A percentile compares a stretch with the other conserved stretches of the same genome.
These are phyloP conservation scores for Huso huso DNA, from an alignment of 2,797 vertebrate genomes.

Conservation along the genomic window DNA sequence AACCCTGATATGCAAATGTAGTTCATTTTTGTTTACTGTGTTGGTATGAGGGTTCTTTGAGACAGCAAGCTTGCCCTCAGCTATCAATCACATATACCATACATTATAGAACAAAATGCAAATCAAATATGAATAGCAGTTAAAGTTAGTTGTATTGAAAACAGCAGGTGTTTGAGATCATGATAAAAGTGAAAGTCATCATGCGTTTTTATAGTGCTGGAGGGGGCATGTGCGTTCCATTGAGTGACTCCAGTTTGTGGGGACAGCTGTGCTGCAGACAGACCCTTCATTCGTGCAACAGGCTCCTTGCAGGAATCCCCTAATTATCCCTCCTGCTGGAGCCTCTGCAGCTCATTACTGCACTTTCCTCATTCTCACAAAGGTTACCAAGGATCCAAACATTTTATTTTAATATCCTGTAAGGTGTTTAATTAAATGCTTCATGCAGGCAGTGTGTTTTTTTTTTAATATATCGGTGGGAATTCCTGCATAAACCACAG, in stretches of 20 bases:
- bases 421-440: slow-evolving; percentile 42
- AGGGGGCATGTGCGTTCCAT: slow-evolving; percentile 18
- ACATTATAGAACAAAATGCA: no score
- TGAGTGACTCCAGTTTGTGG: slow-evolving; percentile 30
- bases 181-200: no score
- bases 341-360: slow-evolving; percentile 41
- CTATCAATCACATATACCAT: no score
- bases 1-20: slow-evolving; percentile 51
- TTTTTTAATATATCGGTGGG: slow-evolving; percentile 10
- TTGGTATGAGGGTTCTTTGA: no score
- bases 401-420: slow-evolving; percentile 38
- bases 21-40: slow-evolving; percentile 39
- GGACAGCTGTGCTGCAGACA: slow-evolving; percentile 37
- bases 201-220: no score
- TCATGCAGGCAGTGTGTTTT: slow-evolving; percentile 24
- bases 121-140: no score
- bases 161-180: no score
- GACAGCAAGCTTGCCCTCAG: no score
- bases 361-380: slow-evolving; percentile 41
- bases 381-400: slow-evolving; percentile 42
- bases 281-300: slow-evolving; percentile 27
- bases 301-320: slow-evolving; percentile 42
- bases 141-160: no score
- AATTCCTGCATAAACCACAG: background rate
- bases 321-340: slow-evolving; percentile 53